These are phyloP conservation scores for Trichogramma pretiosum DNA, from an alignment of 1,140 invertebrate species.

Conservation along the genomic window DNA sequence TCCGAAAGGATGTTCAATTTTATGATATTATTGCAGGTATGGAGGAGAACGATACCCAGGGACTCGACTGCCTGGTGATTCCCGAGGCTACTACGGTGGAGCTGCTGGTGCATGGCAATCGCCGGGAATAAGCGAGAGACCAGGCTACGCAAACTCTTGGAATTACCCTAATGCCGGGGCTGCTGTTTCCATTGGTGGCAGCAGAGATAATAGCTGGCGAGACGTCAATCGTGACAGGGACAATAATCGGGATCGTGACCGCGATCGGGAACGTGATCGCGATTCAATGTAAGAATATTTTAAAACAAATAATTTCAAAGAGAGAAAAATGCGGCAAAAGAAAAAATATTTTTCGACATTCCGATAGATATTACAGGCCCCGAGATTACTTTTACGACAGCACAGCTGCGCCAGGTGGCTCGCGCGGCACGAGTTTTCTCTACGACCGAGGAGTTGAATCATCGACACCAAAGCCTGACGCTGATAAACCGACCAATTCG, in stretches of 20 bases:
- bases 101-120: conserved; percentile 1
- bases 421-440: conserved; percentile 40
- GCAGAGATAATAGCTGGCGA: conserved; percentile 29
- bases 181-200: no score
- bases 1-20: no score
- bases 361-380: conserved; percentile 33
- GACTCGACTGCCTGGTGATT: conserved; percentile 26
- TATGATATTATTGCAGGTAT: conserved; percentile 9
- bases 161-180: conserved; percentile 31
- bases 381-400: conserved; percentile 43
- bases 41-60: conserved; percentile 13
- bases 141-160: conserved; percentile 33
- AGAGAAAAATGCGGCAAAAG: no score
- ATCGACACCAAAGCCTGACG: conserved; percentile 35
- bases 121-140: background rate
- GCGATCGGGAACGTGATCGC: conserved; percentile 21
- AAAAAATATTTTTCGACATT: background rate
- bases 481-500: conserved; percentile 34
- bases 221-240: conserved; percentile 32
- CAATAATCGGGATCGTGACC: conserved; percentile 17
- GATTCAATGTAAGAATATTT: no score
- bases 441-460: conserved; percentile 41
- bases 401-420: conserved; percentile 33
- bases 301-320: no score
- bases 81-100: conserved; percentile 47